Base-by-base conservation (phyloP, 2,888 invertebrate genomes). In the Tridacna crocea region DNA sequence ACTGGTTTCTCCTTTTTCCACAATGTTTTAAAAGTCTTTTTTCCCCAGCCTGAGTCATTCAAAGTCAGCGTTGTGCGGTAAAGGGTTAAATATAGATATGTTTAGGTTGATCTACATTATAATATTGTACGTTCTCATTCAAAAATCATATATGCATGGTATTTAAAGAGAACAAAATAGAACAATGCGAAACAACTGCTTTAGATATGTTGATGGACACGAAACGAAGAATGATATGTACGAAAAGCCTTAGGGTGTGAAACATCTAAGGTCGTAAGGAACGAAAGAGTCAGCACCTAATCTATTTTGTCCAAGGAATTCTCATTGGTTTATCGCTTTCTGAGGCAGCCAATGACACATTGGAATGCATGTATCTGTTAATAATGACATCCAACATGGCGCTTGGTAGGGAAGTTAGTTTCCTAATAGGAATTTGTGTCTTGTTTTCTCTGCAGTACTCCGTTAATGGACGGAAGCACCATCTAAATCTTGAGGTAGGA, bases 331-430 rank as follows among this genome's bases (percentile, higher is more conserved):
- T 4, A 36, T 36, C 36, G 8, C 36, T 36, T 36, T 36, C 36
- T 36, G 36, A 36, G 2, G 8, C 2, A 26, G 17, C 72, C 72
- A 72, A 72, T 72, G 51, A 22, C 0, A 0, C 17, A 51, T 47
- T 24, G 22, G 22, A 11, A 24, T 1, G 24, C 22, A 72, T 48
- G 4, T 3, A 12, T 0, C 13, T 4, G 10, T 0, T 60, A 8
- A 11, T 74, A 74, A 74, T 74, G 47, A 26, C 74, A 74, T 74
- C 74, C 74, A 74, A 61, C 46, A 74, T 74, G 74, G 74, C 61
- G 74, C 4, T 61, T 6, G 15, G 6, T 19, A 13, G 47, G 36
- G 36, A 74, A 36, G 22, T 17, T 11, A 0, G 47, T 63, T 36
- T 74, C 63, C 47, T 74, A 22, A 61, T 63, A 0, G n/a, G 12